These are phyloP conservation scores for Gymnogyps californianus DNA, from an alignment of 2,113 vertebrate genomes.

Conservation along the genomic window DNA sequence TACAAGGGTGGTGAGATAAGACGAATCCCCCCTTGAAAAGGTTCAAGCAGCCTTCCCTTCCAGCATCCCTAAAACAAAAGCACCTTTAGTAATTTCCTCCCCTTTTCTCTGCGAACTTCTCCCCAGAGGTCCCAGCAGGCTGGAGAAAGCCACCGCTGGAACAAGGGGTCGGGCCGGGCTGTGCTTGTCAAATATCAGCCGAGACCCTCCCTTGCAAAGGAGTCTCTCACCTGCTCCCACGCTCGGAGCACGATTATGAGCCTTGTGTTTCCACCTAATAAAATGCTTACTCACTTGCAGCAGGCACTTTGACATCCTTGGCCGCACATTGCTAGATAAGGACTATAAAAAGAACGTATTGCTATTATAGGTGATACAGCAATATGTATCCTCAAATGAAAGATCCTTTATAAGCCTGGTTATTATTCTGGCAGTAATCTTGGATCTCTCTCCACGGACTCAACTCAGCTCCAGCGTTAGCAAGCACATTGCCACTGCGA, in stretches of 20 bases:
- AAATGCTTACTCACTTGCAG: conserved; percentile 55
- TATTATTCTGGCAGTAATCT: conserved; percentile 31
- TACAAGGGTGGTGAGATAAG: not conserved
- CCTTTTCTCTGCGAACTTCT: not conserved
- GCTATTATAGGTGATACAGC: conserved; percentile 29
- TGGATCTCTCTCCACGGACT: not conserved
- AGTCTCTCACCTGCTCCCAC: not conserved
- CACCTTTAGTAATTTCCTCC: not conserved
- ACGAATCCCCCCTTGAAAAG: not conserved
- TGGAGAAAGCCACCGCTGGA: not conserved
- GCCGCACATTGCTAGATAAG: conserved; percentile 1
- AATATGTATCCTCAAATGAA: not conserved
- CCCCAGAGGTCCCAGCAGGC: not conserved
- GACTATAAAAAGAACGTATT: conserved; percentile 3
- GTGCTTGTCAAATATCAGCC: not conserved
- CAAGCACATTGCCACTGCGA: not conserved
- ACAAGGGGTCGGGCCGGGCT: not conserved
- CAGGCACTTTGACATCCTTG: conserved; percentile 33
- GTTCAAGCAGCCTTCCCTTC: not conserved
- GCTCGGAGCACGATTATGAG: not conserved
- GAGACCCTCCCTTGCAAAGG: not conserved
- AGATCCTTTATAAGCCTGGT: conserved; percentile 4
- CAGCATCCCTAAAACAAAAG: not conserved
- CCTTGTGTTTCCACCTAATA: conserved; percentile 33
- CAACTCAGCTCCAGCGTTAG: conserved; percentile 3